phyloP scores from a whole-genome alignment of 1,140 invertebrate species.

The Panagrolaimus sp. region DNA sequence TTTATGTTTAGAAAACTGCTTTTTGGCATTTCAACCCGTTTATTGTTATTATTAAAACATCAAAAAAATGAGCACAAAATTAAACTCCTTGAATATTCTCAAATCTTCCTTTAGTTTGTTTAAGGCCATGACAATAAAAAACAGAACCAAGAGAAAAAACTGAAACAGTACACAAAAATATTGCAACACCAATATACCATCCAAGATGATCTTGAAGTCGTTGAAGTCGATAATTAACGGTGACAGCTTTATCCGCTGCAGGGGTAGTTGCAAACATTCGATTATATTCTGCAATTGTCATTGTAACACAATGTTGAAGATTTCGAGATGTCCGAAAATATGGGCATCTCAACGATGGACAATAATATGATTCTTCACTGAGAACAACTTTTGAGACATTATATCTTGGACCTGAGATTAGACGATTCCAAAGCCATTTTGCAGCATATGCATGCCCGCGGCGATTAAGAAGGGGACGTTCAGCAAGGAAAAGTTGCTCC shows the following conservation, averaged over 20 bases:
- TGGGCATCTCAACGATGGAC: constrained; percentile 44
- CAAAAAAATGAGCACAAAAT: not conserved
- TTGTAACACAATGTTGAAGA: constrained; percentile 34
- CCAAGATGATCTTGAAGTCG: constrained; percentile 25
- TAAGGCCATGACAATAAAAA: constrained; percentile 50
- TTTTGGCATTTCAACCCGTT: too few relatives aligned
- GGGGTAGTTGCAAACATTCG: not conserved
- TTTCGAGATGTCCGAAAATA: constrained; percentile 53
- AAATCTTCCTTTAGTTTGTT: constrained; percentile 37
- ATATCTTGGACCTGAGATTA: constrained; percentile 50
- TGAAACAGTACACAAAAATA: constrained; percentile 22
- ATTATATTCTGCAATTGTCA: constrained; percentile 37
- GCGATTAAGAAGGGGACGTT: constrained; percentile 43
- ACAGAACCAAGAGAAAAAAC: constrained; percentile 40
- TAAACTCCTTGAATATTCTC: constrained; percentile 37
- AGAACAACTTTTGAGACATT: constrained; percentile 40
- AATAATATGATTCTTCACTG: constrained; percentile 51
- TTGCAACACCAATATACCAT: constrained; percentile 18
- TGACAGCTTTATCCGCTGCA: not conserved
- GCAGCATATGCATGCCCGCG: constrained; percentile 51
- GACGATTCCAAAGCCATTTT: constrained; percentile 53
- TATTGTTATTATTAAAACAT: too few relatives aligned
- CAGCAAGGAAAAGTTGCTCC: constrained; percentile 47
- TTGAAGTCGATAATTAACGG: constrained; percentile 11
- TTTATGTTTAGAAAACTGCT: too few relatives aligned